phyloP scores from a whole-genome alignment of 2,797 vertebrate genomes.

The Columba guinea region DNA sequence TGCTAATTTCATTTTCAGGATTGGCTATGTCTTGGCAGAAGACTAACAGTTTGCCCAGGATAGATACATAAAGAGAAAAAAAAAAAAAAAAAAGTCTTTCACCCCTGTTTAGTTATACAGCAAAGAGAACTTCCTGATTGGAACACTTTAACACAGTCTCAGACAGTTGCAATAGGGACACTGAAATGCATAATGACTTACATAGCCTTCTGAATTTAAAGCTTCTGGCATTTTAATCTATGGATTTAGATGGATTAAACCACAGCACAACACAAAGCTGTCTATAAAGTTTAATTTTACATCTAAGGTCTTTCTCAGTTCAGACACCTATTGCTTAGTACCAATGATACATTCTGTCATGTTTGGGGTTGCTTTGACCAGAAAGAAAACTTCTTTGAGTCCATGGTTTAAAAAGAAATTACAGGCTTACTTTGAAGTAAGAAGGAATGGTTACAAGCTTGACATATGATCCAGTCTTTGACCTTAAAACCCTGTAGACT shows the following conservation, averaged over 20 bases:
- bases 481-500: not conserved
- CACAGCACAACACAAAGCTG: not conserved
- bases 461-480: not conserved
- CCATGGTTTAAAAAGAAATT: not conserved
- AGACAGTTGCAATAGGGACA: not conserved
- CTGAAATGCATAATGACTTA: not conserved
- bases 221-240: not conserved
- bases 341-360: not conserved
- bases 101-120: not conserved
- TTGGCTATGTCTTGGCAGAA: not conserved
- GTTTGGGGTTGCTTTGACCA: not conserved
- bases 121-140: not conserved
- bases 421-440: not conserved
- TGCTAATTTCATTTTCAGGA: slow-evolving; percentile 17
- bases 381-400: not conserved
- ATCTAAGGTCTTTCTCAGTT: not conserved
- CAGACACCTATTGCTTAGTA: not conserved
- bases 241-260: not conserved
- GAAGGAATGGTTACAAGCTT: not conserved
- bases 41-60: not conserved
- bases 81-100: not conserved
- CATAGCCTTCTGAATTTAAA: not conserved
- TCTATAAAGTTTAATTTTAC: not conserved
- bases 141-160: not conserved
- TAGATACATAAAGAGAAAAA: not conserved